phyloP scores from a whole-genome alignment of 2,797 vertebrate species.

The Siniperca scherzeri region DNA sequence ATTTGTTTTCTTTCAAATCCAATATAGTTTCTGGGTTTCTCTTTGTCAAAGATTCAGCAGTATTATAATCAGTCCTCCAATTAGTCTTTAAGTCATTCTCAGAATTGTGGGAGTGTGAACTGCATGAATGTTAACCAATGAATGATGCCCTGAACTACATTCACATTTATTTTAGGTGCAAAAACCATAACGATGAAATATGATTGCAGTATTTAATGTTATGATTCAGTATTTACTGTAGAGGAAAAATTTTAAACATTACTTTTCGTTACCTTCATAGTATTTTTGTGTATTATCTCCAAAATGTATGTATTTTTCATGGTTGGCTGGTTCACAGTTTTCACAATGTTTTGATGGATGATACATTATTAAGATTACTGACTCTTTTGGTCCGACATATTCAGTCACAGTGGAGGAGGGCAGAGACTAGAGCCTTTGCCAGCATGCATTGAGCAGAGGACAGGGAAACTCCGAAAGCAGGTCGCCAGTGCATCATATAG shows the following conservation, averaged over 20 bases:
- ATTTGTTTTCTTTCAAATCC: slow-evolving; percentile 25
- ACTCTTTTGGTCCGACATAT: not conserved
- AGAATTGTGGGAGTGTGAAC: slow-evolving; percentile 32
- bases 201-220: not conserved
- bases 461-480: slow-evolving; percentile 37
- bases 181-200: not conserved
- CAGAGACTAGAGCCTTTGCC: slow-evolving; percentile 31
- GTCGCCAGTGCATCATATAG: slow-evolving; percentile 34
- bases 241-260: not conserved
- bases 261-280: not conserved
- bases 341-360: not conserved
- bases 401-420: slow-evolving; percentile 14
- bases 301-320: not conserved
- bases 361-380: not conserved
- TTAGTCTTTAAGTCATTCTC: slow-evolving; percentile 8
- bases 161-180: slow-evolving; percentile 15
- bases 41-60: slow-evolving; percentile 11
- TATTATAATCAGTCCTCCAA: slow-evolving; percentile 16
- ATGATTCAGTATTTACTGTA: not conserved
- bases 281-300: not conserved
- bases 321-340: not conserved
- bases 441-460: slow-evolving; percentile 47
- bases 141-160: not conserved
- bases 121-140: slow-evolving; percentile 30
- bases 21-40: not conserved